Evolutionary conservation across 35 echinoderm and acorn worm genomes (phyloP).

Genomic region (Ophiothrix spiculata): DNA sequence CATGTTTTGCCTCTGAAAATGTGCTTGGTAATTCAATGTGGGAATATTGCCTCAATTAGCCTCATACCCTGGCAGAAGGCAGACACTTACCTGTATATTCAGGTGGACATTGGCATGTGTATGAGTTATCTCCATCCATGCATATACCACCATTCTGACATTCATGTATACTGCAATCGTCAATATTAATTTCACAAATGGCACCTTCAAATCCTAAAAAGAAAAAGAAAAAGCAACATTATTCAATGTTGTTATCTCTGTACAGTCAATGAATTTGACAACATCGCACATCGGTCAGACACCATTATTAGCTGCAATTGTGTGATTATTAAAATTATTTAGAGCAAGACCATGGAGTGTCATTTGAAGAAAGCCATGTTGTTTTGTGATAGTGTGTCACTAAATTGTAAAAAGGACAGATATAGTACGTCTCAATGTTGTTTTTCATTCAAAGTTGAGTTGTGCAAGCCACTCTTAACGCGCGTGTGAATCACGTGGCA

Average conservation of each 20-base stretch:
- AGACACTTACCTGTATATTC: constrained; percentile 55
- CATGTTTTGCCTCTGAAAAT: not conserved
- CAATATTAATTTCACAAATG: constrained; percentile 56
- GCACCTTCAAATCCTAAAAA: constrained; percentile 49
- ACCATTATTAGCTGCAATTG: not conserved
- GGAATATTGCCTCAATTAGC: not conserved
- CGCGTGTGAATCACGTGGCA: too few relatives aligned
- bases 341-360: too few relatives aligned
- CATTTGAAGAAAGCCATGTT: too few relatives aligned
- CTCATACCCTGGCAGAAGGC: not conserved
- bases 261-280: not conserved
- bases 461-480: too few relatives aligned
- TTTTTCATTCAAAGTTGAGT: too few relatives aligned
- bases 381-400: too few relatives aligned
- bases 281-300: too few relatives aligned
- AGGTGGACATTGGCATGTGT: constrained; percentile 53
- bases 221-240: not conserved
- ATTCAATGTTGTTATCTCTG: not conserved
- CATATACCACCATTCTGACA: constrained; percentile 72
- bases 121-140: constrained; percentile 46
- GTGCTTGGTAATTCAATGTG: not conserved
- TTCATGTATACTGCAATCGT: constrained; percentile 64
- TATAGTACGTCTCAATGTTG: too few relatives aligned
- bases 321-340: not conserved
- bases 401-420: too few relatives aligned